Conservation (phyloP, 2,888 invertebrate genomes). For the Coronaproctus castanopsis region DNA sequence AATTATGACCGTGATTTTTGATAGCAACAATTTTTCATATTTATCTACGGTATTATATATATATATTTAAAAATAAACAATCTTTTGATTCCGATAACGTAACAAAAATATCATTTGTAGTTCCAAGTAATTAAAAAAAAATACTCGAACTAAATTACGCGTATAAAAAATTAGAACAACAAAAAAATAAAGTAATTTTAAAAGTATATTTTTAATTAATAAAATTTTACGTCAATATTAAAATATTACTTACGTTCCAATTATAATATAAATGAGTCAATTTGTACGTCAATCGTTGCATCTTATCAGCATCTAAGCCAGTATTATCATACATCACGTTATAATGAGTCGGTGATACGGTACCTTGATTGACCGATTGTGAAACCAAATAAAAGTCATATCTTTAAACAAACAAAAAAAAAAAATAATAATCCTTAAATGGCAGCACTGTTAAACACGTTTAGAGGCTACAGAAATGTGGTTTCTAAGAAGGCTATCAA, state of each 20-base stretch:
- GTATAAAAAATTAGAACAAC: no score
- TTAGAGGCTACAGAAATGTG: no score
- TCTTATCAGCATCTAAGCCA: slow-evolving; percentile 36
- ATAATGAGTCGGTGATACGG: slow-evolving; percentile 75
- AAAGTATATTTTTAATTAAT: not conserved
- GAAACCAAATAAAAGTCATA: slow-evolving; percentile 81
- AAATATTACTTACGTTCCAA: slow-evolving; percentile 41
- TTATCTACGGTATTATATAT: no score
- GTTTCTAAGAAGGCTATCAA: no score
- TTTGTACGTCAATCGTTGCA: slow-evolving; percentile 75
- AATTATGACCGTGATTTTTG: no score
- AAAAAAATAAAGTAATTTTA: no score
- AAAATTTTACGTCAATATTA: not conserved
- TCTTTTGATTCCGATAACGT: no score
- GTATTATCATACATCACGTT: slow-evolving; percentile 52
- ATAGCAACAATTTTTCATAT: no score
- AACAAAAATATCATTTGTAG: no score
- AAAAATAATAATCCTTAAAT: not conserved
- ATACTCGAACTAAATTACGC: no score
- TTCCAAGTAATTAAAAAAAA: no score
- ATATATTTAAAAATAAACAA: no score
- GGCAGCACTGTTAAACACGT: not conserved
- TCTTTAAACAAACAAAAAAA: slow-evolving; percentile 29
- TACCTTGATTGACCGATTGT: slow-evolving; percentile 68
- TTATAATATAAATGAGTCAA: slow-evolving; percentile 78